These are phyloP conservation scores for Microctonus hyperodae DNA, from an alignment of 2,888 invertebrate genomes.

Conservation along the genomic window DNA sequence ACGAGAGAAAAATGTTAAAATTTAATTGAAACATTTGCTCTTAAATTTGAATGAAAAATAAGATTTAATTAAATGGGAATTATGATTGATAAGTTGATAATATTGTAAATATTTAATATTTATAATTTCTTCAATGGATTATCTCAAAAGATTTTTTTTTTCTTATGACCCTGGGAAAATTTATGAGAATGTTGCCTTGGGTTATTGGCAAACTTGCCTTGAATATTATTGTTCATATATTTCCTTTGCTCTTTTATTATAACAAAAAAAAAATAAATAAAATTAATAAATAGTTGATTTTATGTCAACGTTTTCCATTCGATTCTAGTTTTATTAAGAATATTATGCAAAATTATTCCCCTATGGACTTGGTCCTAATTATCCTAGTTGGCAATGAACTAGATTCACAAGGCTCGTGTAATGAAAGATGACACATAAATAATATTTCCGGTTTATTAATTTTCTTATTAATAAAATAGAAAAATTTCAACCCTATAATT, in stretches of 20 bases:
- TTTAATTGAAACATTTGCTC: background rate
- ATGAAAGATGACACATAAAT: background rate
- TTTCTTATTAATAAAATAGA: background rate
- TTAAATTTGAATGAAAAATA: background rate
- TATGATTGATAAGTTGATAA: background rate
- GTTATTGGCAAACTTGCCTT: slow-evolving; percentile 14
- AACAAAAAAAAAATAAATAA: background rate
- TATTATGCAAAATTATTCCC: background rate
- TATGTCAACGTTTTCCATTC: background rate
- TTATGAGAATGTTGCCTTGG: slow-evolving; percentile 10
- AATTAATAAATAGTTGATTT: background rate
- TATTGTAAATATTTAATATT: background rate
- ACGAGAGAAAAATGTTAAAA: background rate
- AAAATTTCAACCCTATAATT: background rate
- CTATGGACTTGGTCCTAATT: background rate
- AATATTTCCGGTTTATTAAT: background rate
- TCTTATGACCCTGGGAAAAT: slow-evolving; percentile 5
- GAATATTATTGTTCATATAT: background rate
- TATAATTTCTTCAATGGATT: background rate
- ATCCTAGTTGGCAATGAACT: background rate
- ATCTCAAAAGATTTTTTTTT: background rate
- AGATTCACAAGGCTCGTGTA: background rate
- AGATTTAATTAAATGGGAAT: no score
- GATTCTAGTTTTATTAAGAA: background rate
- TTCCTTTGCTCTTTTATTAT: background rate